Base-by-base conservation (phyloP, 2,797 vertebrate species). In the Enteromius radiatus region DNA sequence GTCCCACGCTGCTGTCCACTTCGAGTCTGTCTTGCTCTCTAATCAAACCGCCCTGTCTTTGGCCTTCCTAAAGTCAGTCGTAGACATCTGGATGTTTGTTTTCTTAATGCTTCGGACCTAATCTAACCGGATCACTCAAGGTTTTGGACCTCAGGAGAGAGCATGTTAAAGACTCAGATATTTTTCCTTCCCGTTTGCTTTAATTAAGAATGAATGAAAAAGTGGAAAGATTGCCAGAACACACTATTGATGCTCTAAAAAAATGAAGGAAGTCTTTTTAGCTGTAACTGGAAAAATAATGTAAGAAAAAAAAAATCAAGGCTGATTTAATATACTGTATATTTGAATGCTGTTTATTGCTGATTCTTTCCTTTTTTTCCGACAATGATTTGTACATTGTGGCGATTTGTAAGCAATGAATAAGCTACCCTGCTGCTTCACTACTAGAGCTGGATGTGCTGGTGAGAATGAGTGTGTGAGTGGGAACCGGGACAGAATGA, bases 311-410 rank as follows among this genome's bases (percentile, higher is more conserved):
- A 85, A 87, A 88, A 87, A 86, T 87, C 87, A 84, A 83, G 89
- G 86, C 89, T 90, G 87, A 91, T 94, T 93, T 94, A 91, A 92
- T 93, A 92, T 81, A 81, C 70, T 81, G 91, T 94, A 80, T 71
- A 81, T 87, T 87, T 91, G 91, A 94, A 93, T 94, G 92, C 85
- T 87, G 84, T 91, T 87, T 83, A 87, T 76, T 79, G 87, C 90
- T 88, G 83, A 93, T 92, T 87, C 83, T 84, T 91, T 92, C 79
- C 11, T 43, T 43, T 43, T 43, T 90, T 90, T 92, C 91, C 88
- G 91, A 92, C 89, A 87, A 90, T 94, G 89, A 95, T 95, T 95
- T 94, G 92, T 93, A 93, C 92, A 92, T 92, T 88, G 87, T 88
- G 89, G 89, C 89, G 89, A 87, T 89, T 93, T 94, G 93, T 93